Conservation (phyloP, 2,113 vertebrate genomes). For the Notothenia coriiceps region DNA sequence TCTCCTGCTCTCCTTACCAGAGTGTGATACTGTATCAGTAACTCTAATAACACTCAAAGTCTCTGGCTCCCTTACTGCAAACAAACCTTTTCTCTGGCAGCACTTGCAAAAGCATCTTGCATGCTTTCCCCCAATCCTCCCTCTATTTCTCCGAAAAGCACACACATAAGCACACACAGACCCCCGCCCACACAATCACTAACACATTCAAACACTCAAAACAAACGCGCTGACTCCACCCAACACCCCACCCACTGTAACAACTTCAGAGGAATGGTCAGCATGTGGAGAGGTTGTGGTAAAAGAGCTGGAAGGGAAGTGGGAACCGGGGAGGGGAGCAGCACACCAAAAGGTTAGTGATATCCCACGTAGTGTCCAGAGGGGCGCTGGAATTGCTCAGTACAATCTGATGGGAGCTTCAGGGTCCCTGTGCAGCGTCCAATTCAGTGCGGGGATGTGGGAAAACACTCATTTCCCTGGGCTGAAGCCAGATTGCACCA, state of each 20-base stretch:
- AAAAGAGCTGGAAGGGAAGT: conserved; percentile 54
- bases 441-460: conserved; percentile 31
- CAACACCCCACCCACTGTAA: conserved; percentile 70
- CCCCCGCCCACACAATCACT: conserved; percentile 61
- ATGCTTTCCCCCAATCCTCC: background rate
- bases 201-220: conserved; percentile 69
- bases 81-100: conserved; percentile 38
- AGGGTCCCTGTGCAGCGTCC: conserved; percentile 24
- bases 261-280: conserved; percentile 79
- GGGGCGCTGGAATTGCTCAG: conserved; percentile 22
- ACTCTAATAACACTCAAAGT: conserved; percentile 38
- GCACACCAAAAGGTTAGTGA: conserved; percentile 36
- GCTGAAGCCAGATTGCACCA: conserved; percentile 38
- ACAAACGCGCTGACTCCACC: conserved; percentile 76
- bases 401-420: conserved; percentile 48
- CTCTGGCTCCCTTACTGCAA: conserved; percentile 42
- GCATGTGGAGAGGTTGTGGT: conserved; percentile 70
- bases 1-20: conserved; percentile 15
- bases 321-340: conserved; percentile 19
- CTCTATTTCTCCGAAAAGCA: conserved; percentile 28
- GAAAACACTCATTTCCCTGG: conserved; percentile 46
- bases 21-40: conserved; percentile 48
- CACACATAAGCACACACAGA: conserved; percentile 28
- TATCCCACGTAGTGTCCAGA: conserved; percentile 32
- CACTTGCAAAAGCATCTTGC: conserved; percentile 24